Evolutionary conservation across 2,797 vertebrate genomes (phyloP), one percentile per base, ranked within the genome.

Genomic region (Poecile montanus): DNA sequence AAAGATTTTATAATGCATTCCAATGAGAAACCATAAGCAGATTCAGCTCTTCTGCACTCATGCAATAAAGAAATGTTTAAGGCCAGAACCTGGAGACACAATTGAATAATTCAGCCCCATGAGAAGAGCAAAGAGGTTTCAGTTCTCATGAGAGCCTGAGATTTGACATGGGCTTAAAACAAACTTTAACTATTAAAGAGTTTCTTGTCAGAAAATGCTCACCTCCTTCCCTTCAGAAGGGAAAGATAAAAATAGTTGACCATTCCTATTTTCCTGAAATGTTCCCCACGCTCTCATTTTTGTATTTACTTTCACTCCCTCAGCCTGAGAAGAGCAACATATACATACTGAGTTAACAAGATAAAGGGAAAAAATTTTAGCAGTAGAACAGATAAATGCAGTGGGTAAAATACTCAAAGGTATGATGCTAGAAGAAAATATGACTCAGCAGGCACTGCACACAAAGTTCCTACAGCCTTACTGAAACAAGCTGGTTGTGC

Each of bases 161-260:
- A 54, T 79, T 60, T 91, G 61, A 76, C 71, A 82, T 3, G 7
- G 60, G n/a, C 74, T 95, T 90, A 65, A 94, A 95, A 61, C 51
- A 90, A 94, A 96, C 76, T 93, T 93, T 70, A 81, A 67, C 70
- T 73, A 78, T 78, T 95, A 91, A 78, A 87, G 48, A 81, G 45
- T 73, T 92, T 93, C 85, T 91, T 76, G 66, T 86, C 67, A 86
- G 79, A 88, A 93, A 86, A 81, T 25, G n/a, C 77, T 84, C 82
- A 91, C 29, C 66, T 92, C 57, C 34, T 78, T 92, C 53, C 57
- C 54, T 82, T 89, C 85, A 86, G 71, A 91, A 92, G 86, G 56
- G 51, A 86, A 80, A 91, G 62, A 79, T 70, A 90, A 90, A 94
- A 95, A 82, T 16, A 90, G 76, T 71, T 89, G 88, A 89, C 80